Evolutionary conservation across 2,888 invertebrate genomes (phyloP).

Genomic region (Alentia gelatinosa): DNA sequence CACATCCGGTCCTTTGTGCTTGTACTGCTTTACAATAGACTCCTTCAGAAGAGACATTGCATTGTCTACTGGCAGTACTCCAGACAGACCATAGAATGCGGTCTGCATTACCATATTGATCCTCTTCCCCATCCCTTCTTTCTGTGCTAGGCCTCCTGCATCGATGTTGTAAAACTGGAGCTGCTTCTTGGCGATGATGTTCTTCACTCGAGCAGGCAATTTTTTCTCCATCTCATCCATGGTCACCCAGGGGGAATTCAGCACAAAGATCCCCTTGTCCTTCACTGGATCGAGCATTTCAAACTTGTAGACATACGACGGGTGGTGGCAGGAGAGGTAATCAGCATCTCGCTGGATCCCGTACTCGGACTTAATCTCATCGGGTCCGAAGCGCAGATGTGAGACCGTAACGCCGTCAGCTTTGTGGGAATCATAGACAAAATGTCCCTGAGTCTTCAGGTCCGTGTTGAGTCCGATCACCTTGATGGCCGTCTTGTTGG

Average conservation of each 20-base stretch:
- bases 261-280: conserved; percentile 64
- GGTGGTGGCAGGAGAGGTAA: conserved; percentile 63
- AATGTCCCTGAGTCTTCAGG: conserved; percentile 66
- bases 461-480: conserved; percentile 64
- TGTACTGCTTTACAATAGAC: conserved; percentile 62
- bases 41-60: conserved; percentile 64
- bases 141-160: conserved; percentile 62
- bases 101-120: conserved; percentile 66
- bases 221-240: conserved; percentile 64
- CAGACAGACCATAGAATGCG: conserved; percentile 64
- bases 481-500: conserved; percentile 66
- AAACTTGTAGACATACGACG: conserved; percentile 66
- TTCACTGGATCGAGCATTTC: conserved; percentile 65
- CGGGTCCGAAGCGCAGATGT: conserved; percentile 66
- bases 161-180: conserved; percentile 66
- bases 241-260: conserved; percentile 65
- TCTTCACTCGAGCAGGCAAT: conserved; percentile 63
- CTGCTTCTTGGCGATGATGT: conserved; percentile 63
- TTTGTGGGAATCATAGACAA: conserved; percentile 67
- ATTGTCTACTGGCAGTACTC: conserved; percentile 63
- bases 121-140: conserved; percentile 65
- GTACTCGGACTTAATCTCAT: conserved; percentile 64
- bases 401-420: conserved; percentile 66
- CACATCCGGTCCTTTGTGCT: conserved; percentile 65
- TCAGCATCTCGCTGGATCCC: conserved; percentile 62